Percentiles rank a stretch among this genome's conserved stretches.
These are phyloP conservation scores for Carduelis carduelis DNA, from an alignment of 2,797 vertebrate species.

Conservation along the genomic window DNA sequence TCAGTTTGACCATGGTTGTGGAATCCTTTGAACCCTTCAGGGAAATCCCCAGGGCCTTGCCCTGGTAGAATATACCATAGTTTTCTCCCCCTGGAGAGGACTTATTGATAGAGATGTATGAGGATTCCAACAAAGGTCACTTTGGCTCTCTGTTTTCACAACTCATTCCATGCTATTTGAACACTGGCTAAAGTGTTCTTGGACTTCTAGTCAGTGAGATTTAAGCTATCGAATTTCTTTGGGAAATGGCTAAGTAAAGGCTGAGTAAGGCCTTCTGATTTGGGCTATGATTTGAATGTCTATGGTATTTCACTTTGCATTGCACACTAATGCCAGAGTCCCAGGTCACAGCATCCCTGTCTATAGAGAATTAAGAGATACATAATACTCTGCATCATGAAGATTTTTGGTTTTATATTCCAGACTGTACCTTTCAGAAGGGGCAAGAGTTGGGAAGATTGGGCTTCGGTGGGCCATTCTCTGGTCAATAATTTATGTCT, in stretches of 20 bases:
- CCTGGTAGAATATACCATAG: neutral
- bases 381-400: neutral
- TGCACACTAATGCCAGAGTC: neutral
- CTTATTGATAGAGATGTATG: neutral
- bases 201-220: neutral
- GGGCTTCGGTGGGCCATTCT: slow-evolving; percentile 76
- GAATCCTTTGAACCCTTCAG: neutral
- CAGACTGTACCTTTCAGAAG: slow-evolving; percentile 74
- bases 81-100: neutral
- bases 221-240: neutral
- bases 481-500: slow-evolving; percentile 73
- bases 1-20: neutral
- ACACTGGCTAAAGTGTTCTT: neutral
- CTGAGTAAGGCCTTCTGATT: neutral
- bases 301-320: neutral
- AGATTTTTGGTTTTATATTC: neutral
- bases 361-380: neutral
- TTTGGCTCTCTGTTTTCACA: neutral
- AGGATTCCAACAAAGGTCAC: neutral
- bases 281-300: neutral
- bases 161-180: neutral
- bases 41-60: neutral
- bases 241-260: neutral
- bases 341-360: neutral
- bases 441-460: slow-evolving; percentile 74